Conservation (phyloP, 1,140 invertebrate genomes). For the Aphidius ervi region DNA sequence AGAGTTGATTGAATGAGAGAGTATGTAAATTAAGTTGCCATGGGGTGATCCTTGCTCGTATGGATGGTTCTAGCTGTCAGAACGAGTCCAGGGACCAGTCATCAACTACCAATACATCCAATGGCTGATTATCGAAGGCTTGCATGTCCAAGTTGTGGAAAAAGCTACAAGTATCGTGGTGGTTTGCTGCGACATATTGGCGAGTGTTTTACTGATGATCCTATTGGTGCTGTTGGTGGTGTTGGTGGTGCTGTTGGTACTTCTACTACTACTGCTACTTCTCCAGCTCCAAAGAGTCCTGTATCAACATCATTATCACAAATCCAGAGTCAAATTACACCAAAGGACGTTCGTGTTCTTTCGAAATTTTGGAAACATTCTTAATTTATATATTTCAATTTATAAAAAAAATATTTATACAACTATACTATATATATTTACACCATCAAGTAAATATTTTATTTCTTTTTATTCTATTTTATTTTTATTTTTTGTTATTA, state of each 20-base stretch:
- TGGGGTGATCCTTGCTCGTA: conserved; percentile 29
- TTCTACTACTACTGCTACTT: conserved; percentile 26
- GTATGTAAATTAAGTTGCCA: conserved; percentile 22
- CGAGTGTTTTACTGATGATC: conserved; percentile 41
- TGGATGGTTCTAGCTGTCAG: conserved; percentile 43
- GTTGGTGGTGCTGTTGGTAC: too few species aligned
- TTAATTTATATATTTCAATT: conserved; percentile 5
- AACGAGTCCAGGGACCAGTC: neutral
- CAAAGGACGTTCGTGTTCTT: conserved; percentile 38
- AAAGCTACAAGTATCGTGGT: conserved; percentile 48
- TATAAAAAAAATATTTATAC: neutral
- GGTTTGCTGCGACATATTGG: conserved; percentile 45
- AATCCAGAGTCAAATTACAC: conserved; percentile 25
- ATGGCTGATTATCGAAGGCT: conserved; percentile 44
- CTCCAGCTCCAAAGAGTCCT: conserved; percentile 29
- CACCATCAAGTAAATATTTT: too few species aligned
- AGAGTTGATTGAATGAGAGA: conserved; percentile 10
- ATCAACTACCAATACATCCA: conserved; percentile 28
- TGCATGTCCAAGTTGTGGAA: conserved; percentile 44
- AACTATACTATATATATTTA: too few species aligned
- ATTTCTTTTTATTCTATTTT: too few species aligned
- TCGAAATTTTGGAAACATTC: conserved; percentile 42
- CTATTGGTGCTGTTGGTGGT: conserved; percentile 22
- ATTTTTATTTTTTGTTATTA: too few species aligned
- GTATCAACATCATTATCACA: conserved; percentile 13